Evolutionary conservation across 2,888 invertebrate species (phyloP), one percentile per base, ranked within the genome.

Genomic region (Tribolium freemani): DNA sequence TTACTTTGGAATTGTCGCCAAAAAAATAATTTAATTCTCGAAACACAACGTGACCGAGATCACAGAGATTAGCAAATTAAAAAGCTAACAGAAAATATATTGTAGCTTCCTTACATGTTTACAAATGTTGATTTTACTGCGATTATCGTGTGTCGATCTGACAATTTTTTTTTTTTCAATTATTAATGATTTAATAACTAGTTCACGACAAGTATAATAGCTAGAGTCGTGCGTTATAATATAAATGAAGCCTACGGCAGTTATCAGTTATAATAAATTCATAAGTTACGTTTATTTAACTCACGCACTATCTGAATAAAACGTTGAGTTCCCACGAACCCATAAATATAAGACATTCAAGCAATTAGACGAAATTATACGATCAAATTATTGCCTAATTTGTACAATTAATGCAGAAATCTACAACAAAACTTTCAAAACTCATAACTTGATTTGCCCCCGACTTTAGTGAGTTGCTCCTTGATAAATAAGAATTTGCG

Each of bases 1-100:
- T 8, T 8, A 31, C 9, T 31, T 31, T n/a, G 38, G 38, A 8
- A 38, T 6, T 38, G 38, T 38, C 38, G n/a, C n/a, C 8, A n/a
- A n/a, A 76, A 71, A 75, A 78, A 76, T 77, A 76, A 78, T 76
- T 77, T 75, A 77, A 79, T 79, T 77, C 78, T 79, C 75, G 77
- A 69, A 72, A 53, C 58, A 57, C 68, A 74, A 80, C 79, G 79
- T 80, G 80, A 80, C 78, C 72, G 74, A 66, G 75, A 75, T 66
- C 66, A 71, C 71, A 72, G 64, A 56, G 46, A 56, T 26, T 67
- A 48, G 68, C 46, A 54, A 58, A 68, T 68, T 66, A 54, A 54
- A 26, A 66, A 64, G 63, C 45, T n/a, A 45, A 45, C 16, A 45
- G 45, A 45, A 11, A 26, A 3, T 26, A 26, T 38, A n/a, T n/a